Evolutionary conservation across 2,113 vertebrate species (phyloP).

Genomic region (Thermophis baileyi): DNA sequence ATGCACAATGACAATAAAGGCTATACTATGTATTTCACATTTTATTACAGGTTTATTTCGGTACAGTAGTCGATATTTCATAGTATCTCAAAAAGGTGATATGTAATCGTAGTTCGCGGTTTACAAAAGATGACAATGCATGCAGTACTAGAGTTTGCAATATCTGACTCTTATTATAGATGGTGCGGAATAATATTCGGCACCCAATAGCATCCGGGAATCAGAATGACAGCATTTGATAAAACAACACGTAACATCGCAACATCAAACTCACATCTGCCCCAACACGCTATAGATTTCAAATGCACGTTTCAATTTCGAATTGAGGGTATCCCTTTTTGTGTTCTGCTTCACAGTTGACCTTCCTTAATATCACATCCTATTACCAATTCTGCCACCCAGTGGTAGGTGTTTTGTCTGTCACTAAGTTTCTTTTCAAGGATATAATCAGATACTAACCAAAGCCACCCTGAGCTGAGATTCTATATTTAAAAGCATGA

Average conservation of each 20-base stretch:
- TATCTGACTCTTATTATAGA: not conserved
- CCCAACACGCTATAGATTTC: not conserved
- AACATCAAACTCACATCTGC: not conserved
- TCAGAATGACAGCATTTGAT: not conserved
- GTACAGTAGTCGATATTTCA: not conserved
- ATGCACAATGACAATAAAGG: too few species aligned
- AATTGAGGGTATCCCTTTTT: not conserved
- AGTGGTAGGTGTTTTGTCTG: not conserved
- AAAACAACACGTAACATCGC: not conserved
- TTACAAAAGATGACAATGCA: not conserved
- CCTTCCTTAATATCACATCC: not conserved
- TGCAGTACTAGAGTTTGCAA: not conserved
- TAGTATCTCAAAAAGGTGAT: not conserved
- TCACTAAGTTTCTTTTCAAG: not conserved
- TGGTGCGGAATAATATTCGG: not conserved
- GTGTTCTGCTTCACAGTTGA: not conserved
- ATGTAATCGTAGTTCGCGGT: not conserved
- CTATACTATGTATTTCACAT: not conserved
- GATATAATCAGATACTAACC: not conserved
- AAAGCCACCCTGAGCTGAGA: not conserved
- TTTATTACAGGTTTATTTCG: not conserved
- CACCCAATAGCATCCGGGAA: not conserved
- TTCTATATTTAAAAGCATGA: not conserved
- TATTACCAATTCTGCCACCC: not conserved
- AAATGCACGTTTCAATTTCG: not conserved